Percentiles rank a stretch among this genome's conserved stretches.
These are phyloP conservation scores for Cylindroiulus punctatus DNA, from an alignment of 2,888 invertebrate genomes.

Conservation along the genomic window DNA sequence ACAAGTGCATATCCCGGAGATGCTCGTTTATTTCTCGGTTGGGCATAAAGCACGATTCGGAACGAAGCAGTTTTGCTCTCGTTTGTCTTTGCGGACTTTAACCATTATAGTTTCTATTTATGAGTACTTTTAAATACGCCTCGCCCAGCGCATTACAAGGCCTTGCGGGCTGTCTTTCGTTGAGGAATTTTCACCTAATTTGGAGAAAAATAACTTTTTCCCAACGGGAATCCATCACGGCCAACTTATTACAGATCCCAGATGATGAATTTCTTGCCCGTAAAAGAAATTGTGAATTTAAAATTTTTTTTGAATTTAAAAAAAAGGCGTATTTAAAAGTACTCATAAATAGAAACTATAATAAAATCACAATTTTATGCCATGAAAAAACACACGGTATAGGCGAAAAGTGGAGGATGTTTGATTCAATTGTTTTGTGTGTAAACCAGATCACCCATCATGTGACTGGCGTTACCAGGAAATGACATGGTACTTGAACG, in stretches of 20 bases:
- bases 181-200: conserved; percentile 24
- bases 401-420: too few species aligned
- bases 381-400: too few species aligned
- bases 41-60: neutral
- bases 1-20: neutral
- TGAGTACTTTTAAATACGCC: conserved; percentile 48
- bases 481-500: too few species aligned
- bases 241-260: neutral
- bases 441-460: too few species aligned
- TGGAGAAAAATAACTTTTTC: conserved; percentile 24
- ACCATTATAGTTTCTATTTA: conserved; percentile 52
- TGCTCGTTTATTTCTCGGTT: conserved; percentile 10
- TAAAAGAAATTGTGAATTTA: too few species aligned
- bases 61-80: neutral
- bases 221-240: neutral
- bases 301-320: too few species aligned
- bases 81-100: conserved; percentile 16
- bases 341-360: conserved; percentile 52
- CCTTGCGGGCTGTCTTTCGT: neutral
- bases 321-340: conserved; percentile 46
- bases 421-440: too few species aligned
- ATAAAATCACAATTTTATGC: too few species aligned
- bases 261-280: too few species aligned
- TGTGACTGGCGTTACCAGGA: too few species aligned
- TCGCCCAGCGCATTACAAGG: conserved; percentile 11